phyloP scores from a whole-genome alignment of 1,140 invertebrate species.

The Meteorus sp. region DNA sequence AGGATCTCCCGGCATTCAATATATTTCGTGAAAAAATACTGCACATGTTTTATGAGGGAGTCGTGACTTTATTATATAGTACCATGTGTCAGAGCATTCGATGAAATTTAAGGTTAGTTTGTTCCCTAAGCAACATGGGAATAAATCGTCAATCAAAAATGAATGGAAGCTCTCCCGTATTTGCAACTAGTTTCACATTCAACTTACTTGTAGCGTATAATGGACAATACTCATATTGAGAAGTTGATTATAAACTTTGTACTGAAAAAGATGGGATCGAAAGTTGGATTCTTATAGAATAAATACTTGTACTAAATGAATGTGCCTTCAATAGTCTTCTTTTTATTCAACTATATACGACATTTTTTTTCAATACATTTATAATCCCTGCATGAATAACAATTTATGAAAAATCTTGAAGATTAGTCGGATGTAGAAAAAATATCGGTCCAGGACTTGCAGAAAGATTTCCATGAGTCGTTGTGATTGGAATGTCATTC shows the following conservation, averaged over 20 bases:
- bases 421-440: slow-evolving; percentile 9
- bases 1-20: slow-evolving; percentile 28
- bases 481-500: slow-evolving; percentile 2
- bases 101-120: too few species aligned
- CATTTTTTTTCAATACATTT: slow-evolving; percentile 33
- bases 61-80: too few species aligned
- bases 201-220: too few species aligned
- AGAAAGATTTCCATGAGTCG: background rate
- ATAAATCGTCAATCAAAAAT: too few species aligned
- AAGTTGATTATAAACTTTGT: too few species aligned
- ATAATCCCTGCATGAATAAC: slow-evolving; percentile 17
- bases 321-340: slow-evolving; percentile 32
- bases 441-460: background rate
- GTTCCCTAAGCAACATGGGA: too few species aligned
- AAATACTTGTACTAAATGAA: background rate
- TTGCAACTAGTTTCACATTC: too few species aligned
- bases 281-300: too few species aligned
- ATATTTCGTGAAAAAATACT: slow-evolving; percentile 28
- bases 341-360: slow-evolving; percentile 42
- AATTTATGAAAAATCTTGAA: background rate
- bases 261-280: too few species aligned
- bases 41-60: slow-evolving; percentile 30
- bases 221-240: too few species aligned
- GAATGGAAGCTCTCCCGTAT: too few species aligned
- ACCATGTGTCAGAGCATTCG: too few species aligned